Evolutionary conservation across 2,797 vertebrate genomes (phyloP).

Genomic region (Eleutherodactylus coqui): DNA sequence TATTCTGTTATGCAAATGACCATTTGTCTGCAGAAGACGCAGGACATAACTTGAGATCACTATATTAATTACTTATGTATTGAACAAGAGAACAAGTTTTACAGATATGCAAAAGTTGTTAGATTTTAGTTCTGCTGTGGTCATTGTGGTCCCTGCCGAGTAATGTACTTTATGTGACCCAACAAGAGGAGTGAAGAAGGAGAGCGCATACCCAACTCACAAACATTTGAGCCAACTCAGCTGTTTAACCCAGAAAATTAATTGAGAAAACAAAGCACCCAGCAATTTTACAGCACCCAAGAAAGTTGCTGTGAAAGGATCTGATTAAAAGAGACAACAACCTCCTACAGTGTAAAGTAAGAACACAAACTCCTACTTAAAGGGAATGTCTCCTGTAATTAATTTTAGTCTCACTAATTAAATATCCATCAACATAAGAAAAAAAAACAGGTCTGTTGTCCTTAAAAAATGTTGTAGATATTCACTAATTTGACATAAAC

Average conservation of each 20-base stretch:
- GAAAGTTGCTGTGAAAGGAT: not conserved
- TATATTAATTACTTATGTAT: not conserved
- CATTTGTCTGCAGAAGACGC: not conserved
- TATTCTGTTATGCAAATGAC: not conserved
- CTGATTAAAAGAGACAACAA: no score
- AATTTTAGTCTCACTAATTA: no score
- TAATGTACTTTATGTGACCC: slow-evolving; percentile 1
- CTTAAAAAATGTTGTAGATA: not conserved
- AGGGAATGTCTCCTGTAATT: not conserved
- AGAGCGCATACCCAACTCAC: not conserved
- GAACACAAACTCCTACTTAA: not conserved
- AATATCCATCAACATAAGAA: no score
- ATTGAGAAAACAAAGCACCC: not conserved
- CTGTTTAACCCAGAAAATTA: slow-evolving; percentile 1
- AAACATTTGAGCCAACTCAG: not conserved
- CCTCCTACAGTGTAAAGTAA: not conserved
- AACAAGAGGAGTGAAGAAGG: not conserved
- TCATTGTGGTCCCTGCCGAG: not conserved
- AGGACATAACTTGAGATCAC: not conserved
- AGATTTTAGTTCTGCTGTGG: not conserved
- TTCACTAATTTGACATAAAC: no score
- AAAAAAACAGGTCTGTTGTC: not conserved
- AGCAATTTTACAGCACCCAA: not conserved
- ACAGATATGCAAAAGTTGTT: not conserved
- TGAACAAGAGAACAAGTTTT: not conserved